Evolutionary conservation across 2,797 vertebrate genomes (phyloP).

Genomic region (Nyctibius grandis): DNA sequence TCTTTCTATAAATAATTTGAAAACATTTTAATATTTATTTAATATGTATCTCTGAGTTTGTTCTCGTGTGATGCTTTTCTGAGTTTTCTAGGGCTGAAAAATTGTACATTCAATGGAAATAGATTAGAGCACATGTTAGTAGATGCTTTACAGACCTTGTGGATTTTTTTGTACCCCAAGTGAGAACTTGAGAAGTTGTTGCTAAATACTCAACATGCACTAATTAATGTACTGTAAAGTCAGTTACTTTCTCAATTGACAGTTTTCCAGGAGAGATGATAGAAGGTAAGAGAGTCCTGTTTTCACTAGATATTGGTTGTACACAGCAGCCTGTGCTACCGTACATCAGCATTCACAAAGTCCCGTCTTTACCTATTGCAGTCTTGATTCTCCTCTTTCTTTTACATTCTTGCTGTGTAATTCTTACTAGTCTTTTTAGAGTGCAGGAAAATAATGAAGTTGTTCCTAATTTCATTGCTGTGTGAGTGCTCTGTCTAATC

Average conservation of each 20-base stretch:
- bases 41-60: not conserved
- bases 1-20: not conserved
- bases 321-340: not conserved
- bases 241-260: not conserved
- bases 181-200: not conserved
- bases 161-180: not conserved
- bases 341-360: not conserved
- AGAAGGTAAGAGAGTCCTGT: not conserved
- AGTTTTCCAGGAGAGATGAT: not conserved
- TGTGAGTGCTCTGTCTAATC: not conserved
- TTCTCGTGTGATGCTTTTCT: not conserved
- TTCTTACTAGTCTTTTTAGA: slow-evolving; percentile 22
- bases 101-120: not conserved
- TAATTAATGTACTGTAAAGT: not conserved
- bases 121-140: not conserved
- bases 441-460: slow-evolving; percentile 26
- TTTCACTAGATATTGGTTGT: not conserved
- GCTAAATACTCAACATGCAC: not conserved
- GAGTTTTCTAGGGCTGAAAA: not conserved
- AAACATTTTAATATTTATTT: not conserved
- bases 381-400: not conserved
- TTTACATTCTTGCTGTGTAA: not conserved
- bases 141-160: not conserved
- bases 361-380: not conserved
- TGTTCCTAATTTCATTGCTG: not conserved